Conservation (phyloP, 1,140 invertebrate species). For the Centruroides sculpturatus region DNA sequence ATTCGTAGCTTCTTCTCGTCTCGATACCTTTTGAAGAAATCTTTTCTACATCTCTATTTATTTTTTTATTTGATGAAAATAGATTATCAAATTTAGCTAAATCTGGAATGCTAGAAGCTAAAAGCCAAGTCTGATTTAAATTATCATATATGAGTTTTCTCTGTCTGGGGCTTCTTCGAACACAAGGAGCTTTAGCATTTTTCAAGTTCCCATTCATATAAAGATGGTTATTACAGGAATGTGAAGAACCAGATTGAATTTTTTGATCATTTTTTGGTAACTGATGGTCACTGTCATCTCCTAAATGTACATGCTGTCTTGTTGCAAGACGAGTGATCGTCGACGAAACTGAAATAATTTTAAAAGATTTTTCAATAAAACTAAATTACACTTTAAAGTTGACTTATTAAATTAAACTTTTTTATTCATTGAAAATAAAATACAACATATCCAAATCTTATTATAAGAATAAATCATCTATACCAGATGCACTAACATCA, state of each 20-base stretch:
- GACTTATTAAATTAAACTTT: too few relatives aligned
- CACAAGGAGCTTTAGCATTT: conserved; percentile 7
- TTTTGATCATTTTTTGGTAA: too few relatives aligned
- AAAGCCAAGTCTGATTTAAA: conserved; percentile 19
- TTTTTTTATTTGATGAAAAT: conserved; percentile 23
- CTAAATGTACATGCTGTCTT: too few relatives aligned
- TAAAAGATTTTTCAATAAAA: too few relatives aligned
- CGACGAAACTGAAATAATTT: too few relatives aligned
- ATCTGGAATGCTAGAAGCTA: conserved; percentile 9
- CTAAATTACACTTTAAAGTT: too few relatives aligned
- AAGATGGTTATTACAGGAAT: conserved; percentile 10
- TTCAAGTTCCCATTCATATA: conserved; percentile 5
- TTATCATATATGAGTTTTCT: conserved; percentile 34
- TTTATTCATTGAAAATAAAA: too few relatives aligned
- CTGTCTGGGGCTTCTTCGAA: conserved; percentile 42
- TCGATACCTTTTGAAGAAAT: conserved; percentile 2
- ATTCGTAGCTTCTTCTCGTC: conserved; percentile 9
- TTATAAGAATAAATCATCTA: too few relatives aligned
- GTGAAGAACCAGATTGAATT: background rate
- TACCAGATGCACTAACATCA: too few relatives aligned
- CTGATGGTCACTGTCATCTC: too few relatives aligned
- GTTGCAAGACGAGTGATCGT: too few relatives aligned
- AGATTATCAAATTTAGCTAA: conserved; percentile 33
- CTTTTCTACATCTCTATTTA: conserved; percentile 4
- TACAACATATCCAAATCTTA: too few relatives aligned